These are phyloP conservation scores for Pogonomyrmex barbatus DNA, from an alignment of 1,140 invertebrate genomes.

Conservation along the genomic window DNA sequence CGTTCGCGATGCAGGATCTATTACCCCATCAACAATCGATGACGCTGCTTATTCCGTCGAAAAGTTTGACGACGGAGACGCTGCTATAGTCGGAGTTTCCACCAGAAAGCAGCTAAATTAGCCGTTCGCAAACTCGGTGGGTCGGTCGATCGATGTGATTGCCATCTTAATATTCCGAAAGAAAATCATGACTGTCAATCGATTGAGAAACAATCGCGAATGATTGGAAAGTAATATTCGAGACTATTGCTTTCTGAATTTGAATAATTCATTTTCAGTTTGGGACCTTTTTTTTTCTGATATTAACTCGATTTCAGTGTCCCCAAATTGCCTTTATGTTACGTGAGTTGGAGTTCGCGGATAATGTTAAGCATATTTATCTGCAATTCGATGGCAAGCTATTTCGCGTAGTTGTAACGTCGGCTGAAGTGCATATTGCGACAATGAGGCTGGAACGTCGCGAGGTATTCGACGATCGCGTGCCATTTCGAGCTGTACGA, in stretches of 20 bases:
- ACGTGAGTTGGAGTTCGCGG: not conserved
- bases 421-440: slow-evolving; percentile 22
- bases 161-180: slow-evolving; percentile 55
- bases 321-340: not conserved
- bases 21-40: slow-evolving; percentile 48
- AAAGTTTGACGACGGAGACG: slow-evolving; percentile 39
- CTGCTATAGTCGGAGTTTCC: slow-evolving; percentile 53
- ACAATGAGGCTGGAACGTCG: slow-evolving; percentile 54
- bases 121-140: slow-evolving; percentile 47
- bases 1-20: not conserved
- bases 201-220: slow-evolving; percentile 15
- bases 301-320: not conserved
- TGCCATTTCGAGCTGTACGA: slow-evolving; percentile 79
- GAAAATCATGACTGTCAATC: slow-evolving; percentile 1
- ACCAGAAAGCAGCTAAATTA: slow-evolving; percentile 35
- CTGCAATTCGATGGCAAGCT: not conserved
- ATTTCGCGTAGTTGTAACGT: not conserved
- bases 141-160: slow-evolving; percentile 34
- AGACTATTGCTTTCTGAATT: not conserved
- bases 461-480: slow-evolving; percentile 77
- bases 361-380: not conserved
- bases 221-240: not conserved
- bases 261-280: not conserved
- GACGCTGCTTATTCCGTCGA: slow-evolving; percentile 29
- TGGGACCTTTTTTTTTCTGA: not conserved